Conservation (phyloP, 2,113 vertebrate species). For the Pituophis catenifer region DNA sequence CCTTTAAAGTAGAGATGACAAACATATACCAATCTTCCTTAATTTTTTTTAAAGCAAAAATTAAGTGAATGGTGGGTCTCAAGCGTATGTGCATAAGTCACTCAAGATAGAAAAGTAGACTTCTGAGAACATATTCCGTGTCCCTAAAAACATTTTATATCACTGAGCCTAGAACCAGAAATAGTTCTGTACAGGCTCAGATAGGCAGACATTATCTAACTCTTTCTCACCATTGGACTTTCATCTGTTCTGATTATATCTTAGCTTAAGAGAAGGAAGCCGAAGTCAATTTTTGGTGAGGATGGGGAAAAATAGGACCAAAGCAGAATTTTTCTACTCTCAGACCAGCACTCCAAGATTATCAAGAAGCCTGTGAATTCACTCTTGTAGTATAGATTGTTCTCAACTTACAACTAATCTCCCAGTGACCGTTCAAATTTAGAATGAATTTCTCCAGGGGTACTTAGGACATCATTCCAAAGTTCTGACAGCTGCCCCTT, state of each 20-base stretch:
- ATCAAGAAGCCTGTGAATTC: not conserved
- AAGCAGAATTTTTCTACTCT: not conserved
- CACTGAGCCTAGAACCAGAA: not conserved
- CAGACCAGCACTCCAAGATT: not conserved
- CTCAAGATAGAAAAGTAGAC: not conserved
- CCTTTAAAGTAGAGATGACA: not conserved
- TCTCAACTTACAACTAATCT: not conserved
- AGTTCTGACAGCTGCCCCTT: not conserved
- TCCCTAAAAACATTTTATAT: not conserved
- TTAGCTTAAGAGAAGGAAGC: not conserved
- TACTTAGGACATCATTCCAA: not conserved
- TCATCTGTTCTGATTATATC: not conserved
- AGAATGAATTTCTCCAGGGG: not conserved
- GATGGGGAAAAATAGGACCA: not conserved
- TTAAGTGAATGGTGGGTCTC: not conserved
- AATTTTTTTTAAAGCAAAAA: not conserved
- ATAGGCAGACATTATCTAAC: not conserved
- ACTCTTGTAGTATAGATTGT: not conserved
- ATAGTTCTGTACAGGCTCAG: not conserved
- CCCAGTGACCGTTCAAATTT: not conserved
- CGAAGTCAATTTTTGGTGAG: not conserved
- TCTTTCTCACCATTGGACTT: not conserved
- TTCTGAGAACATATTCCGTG: not conserved
- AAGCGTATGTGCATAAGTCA: not conserved
- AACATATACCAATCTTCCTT: not conserved